A percentile compares a stretch with the other conserved stretches of the same genome.
These are phyloP conservation scores for Tachystola acroxantha DNA, from an alignment of 2,888 invertebrate genomes.

Conservation along the genomic window DNA sequence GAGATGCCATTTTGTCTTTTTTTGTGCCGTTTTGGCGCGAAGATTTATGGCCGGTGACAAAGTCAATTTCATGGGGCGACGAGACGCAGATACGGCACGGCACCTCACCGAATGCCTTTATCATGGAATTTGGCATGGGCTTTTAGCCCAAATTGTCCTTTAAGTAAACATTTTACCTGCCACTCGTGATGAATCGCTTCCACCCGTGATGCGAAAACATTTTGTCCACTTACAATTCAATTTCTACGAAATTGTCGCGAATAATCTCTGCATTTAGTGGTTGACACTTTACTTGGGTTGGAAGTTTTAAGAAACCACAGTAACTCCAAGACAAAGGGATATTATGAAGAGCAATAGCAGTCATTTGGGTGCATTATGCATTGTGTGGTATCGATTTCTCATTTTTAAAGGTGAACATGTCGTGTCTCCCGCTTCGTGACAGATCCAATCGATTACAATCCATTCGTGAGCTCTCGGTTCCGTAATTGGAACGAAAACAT, in stretches of 20 bases:
- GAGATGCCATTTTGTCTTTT: conserved; percentile 47
- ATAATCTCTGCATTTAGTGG: no score
- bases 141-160: conserved; percentile 66
- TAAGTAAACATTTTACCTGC: conserved; percentile 71
- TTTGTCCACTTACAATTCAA: conserved; percentile 57
- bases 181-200: conserved; percentile 65
- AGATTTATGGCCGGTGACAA: conserved; percentile 74
- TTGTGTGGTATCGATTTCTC: conserved; percentile 28
- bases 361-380: background rate
- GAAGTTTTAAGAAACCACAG: no score
- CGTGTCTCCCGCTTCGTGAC: conserved; percentile 41
- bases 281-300: no score
- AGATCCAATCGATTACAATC: conserved; percentile 48
- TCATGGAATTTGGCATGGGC: conserved; percentile 61
- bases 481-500: conserved; percentile 59
- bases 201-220: conserved; percentile 32
- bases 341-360: background rate
- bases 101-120: conserved; percentile 39
- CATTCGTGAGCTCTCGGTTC: conserved; percentile 53
- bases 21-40: conserved; percentile 44
- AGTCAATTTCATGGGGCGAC: conserved; percentile 69
- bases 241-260: conserved; percentile 37
- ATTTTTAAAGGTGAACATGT: conserved; percentile 26
- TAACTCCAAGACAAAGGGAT: background rate
- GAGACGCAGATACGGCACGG: conserved; percentile 50